Base-by-base conservation (phyloP, 2,797 vertebrate genomes). In the Karalla daura region DNA sequence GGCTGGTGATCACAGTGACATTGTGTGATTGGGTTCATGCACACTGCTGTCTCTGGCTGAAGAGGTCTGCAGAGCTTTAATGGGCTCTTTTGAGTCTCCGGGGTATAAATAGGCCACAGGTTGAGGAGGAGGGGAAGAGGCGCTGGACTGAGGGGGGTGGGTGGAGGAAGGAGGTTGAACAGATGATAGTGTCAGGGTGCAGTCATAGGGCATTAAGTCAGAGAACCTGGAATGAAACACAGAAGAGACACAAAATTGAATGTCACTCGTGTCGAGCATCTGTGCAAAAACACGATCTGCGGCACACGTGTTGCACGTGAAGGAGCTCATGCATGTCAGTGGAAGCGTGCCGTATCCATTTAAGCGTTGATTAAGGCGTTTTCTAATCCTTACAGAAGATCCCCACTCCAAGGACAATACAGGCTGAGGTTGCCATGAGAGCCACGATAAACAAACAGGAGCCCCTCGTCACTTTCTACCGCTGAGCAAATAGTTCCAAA, bases 51-150 rank as follows among this genome's bases (percentile, higher is more conserved):
- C 74, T 52, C 63, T 30, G 37, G 20, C 76, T 60, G 68, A 67
- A 66, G 71, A 80, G 85, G 69, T 83, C 74, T 39, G 52, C 20
- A 4, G 51, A 70, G 78, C 64, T 64, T 78, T 84, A 73, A 81
- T 59, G 58, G 68, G 77, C 76, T 85, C 69, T 69, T 81, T 54
- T 63, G 73, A 87, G 77, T 86, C 84, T 85, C 70, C 61, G 10
- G 66, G 73, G 86, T 83, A 88, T 88, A 88, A 91, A 93, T 89
- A 88, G 80, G 61, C 46, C 73, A 78, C 86, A 76, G 61, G 72
- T 71, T 75, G 86, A 83, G 78, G 70, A 80, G 85, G 81, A 85
- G 81, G 76, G 63, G 64, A 54, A 64, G 36, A 66, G 46, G 53
- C 62, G 74, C 20, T 41, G 76, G 55, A 54, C 9, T n/a, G n/a